These are phyloP conservation scores for Tinea pellionella DNA, from an alignment of 2,888 invertebrate species.

Conservation along the genomic window DNA sequence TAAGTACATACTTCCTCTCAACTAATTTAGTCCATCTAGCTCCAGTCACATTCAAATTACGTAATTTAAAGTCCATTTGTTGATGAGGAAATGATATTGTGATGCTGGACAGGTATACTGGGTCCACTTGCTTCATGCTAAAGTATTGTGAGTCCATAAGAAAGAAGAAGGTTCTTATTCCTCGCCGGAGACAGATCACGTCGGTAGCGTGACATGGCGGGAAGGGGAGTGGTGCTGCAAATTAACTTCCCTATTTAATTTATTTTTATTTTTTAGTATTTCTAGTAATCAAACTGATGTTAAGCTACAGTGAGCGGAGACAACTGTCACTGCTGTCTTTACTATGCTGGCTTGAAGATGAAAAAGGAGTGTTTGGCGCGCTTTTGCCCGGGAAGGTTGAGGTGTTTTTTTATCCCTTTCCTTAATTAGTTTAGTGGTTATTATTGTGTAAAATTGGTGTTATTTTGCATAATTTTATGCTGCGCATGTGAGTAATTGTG, in stretches of 20 bases:
- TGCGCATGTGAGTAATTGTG: too few species aligned
- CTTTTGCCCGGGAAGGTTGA: too few species aligned
- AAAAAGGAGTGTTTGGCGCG: too few species aligned
- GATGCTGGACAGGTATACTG: conserved; percentile 43
- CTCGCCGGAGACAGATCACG: conserved; percentile 48
- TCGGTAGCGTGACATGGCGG: conserved; percentile 46
- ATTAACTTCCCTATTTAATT: neutral
- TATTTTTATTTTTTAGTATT: too few species aligned
- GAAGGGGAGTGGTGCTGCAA: conserved; percentile 44
- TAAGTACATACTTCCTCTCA: conserved; percentile 35
- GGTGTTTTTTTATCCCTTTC: too few species aligned
- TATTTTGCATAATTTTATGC: too few species aligned
- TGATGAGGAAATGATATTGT: conserved; percentile 41
- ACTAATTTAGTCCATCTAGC: conserved; percentile 50
- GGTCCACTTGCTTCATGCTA: conserved; percentile 51
- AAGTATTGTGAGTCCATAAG: conserved; percentile 48
- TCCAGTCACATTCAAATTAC: conserved; percentile 53
- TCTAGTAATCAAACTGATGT: too few species aligned
- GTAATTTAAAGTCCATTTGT: conserved; percentile 42
- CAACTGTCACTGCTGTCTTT: too few species aligned
- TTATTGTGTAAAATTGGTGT: too few species aligned
- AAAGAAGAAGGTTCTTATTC: conserved; percentile 52
- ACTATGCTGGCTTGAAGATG: too few species aligned
- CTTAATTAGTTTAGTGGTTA: too few species aligned
- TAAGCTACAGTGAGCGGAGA: too few species aligned